Percentiles rank a stretch among this genome's conserved stretches.
These are phyloP conservation scores for Nemotelus pantherinus DNA, from an alignment of 2,888 invertebrate species.

Conservation along the genomic window DNA sequence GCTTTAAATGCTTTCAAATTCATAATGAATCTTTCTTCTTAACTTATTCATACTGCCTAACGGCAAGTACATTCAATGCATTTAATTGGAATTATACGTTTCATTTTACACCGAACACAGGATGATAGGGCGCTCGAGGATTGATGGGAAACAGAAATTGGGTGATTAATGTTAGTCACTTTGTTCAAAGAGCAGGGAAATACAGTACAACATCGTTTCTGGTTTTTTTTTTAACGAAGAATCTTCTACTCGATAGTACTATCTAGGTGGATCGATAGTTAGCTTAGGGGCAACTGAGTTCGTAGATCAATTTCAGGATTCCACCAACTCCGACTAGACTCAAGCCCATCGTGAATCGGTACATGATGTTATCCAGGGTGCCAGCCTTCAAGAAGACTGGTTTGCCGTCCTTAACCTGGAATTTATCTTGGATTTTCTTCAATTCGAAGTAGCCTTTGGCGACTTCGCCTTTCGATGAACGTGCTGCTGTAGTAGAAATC, in stretches of 20 bases:
- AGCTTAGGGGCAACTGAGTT: slow-evolving; percentile 54
- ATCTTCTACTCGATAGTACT: slow-evolving; percentile 22
- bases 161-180: slow-evolving; percentile 15
- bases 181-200: slow-evolving; percentile 39
- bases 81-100: slow-evolving; percentile 41
- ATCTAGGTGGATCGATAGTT: slow-evolving; percentile 8
- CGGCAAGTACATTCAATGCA: slow-evolving; percentile 26
- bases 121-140: slow-evolving; percentile 1
- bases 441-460: slow-evolving; percentile 52
- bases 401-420: slow-evolving; percentile 64
- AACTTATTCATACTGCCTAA: neutral
- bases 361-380: slow-evolving; percentile 64
- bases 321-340: slow-evolving; percentile 60
- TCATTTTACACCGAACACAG: slow-evolving; percentile 2
- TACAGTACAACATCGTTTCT: slow-evolving; percentile 13
- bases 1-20: slow-evolving; percentile 40
- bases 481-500: slow-evolving; percentile 30
- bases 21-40: slow-evolving; percentile 34
- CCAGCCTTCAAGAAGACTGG: slow-evolving; percentile 68
- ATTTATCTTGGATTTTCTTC: slow-evolving; percentile 55
- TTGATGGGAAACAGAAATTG: neutral
- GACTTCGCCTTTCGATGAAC: slow-evolving; percentile 39
- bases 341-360: slow-evolving; percentile 61
- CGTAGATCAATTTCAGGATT: slow-evolving; percentile 56
- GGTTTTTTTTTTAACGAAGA: neutral